Evolutionary conservation across 2,888 invertebrate genomes (phyloP).

Genomic region (Synergus japonicus): DNA sequence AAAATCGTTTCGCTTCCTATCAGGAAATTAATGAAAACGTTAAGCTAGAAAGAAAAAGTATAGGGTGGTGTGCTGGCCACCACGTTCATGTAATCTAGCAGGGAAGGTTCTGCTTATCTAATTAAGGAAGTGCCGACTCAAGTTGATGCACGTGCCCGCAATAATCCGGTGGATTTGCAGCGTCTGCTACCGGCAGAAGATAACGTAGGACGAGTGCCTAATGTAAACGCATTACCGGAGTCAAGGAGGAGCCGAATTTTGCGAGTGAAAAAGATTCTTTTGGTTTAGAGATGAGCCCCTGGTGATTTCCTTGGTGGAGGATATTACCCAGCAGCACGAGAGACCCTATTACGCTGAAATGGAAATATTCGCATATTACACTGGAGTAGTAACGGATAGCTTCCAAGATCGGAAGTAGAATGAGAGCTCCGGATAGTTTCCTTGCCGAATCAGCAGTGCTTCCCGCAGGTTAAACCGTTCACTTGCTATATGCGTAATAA

Average conservation of each 20-base stretch:
- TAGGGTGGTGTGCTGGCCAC: slow-evolving; percentile 2
- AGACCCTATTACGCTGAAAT: slow-evolving; percentile 52
- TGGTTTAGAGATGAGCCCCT: slow-evolving; percentile 46
- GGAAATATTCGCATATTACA: slow-evolving; percentile 37
- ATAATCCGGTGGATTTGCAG: slow-evolving; percentile 37
- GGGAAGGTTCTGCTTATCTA: slow-evolving; percentile 39
- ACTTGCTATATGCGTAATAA: slow-evolving; percentile 20
- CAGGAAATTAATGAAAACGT: slow-evolving; percentile 41
- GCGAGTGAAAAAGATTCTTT: slow-evolving; percentile 9
- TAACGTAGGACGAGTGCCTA: slow-evolving; percentile 22
- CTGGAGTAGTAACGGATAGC: slow-evolving; percentile 9
- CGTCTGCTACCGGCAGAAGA: slow-evolving; percentile 36
- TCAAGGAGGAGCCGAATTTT: slow-evolving; percentile 10
- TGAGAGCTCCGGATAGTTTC: slow-evolving; percentile 30
- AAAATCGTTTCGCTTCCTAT: slow-evolving; percentile 37
- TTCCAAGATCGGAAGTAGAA: slow-evolving; percentile 36
- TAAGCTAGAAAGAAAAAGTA: slow-evolving; percentile 2
- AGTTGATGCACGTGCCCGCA: slow-evolving; percentile 40
- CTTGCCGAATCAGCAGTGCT: slow-evolving; percentile 28
- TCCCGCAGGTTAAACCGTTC: not conserved
- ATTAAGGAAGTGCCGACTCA: slow-evolving; percentile 40
- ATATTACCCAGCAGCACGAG: slow-evolving; percentile 51
- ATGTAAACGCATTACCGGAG: slow-evolving; percentile 34
- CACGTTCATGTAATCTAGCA: slow-evolving; percentile 36
- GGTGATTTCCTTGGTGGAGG: slow-evolving; percentile 69